A percentile compares a stretch with the other conserved stretches of the same genome.
Conservation (phyloP, 92 coral and sea anemone species). For the Diadumene lineata region DNA sequence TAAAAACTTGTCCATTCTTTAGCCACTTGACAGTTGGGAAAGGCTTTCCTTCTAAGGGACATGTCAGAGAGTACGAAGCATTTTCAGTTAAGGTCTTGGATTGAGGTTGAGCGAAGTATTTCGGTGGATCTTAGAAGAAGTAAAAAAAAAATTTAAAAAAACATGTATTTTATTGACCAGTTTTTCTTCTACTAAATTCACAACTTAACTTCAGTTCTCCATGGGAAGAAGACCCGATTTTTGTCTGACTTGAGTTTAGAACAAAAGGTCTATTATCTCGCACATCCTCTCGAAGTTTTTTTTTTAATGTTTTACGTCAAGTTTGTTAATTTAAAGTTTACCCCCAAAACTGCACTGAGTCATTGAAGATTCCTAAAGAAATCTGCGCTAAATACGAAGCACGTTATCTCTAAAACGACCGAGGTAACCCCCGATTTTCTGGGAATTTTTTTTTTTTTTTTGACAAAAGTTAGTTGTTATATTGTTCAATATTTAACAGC, state of each 20-base stretch:
- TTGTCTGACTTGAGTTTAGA: too few species aligned
- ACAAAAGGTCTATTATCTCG: too few species aligned
- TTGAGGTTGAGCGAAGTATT: constrained; percentile 8
- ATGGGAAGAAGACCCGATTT: too few species aligned
- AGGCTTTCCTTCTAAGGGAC: constrained; percentile 39
- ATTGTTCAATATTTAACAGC: background rate
- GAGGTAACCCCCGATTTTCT: background rate
- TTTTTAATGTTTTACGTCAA: too few species aligned
- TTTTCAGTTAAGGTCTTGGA: constrained; percentile 2
- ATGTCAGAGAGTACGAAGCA: constrained; percentile 12
- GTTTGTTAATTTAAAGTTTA: too few species aligned
- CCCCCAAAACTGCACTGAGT: too few species aligned
- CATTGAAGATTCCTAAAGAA: background rate
- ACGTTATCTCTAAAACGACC: background rate
- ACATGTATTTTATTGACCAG: background rate
- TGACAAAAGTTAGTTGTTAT: background rate
- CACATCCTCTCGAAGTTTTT: too few species aligned
- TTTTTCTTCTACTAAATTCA: too few species aligned
- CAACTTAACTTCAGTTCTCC: too few species aligned
- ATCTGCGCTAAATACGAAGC: background rate
- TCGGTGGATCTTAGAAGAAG: constrained; percentile 6
- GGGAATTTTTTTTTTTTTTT: background rate
- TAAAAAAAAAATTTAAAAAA: too few species aligned
- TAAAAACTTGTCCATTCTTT: background rate
- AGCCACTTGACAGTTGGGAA: constrained; percentile 25